These are phyloP conservation scores for Apamea anceps DNA, from an alignment of 2,888 invertebrate species.

Conservation along the genomic window DNA sequence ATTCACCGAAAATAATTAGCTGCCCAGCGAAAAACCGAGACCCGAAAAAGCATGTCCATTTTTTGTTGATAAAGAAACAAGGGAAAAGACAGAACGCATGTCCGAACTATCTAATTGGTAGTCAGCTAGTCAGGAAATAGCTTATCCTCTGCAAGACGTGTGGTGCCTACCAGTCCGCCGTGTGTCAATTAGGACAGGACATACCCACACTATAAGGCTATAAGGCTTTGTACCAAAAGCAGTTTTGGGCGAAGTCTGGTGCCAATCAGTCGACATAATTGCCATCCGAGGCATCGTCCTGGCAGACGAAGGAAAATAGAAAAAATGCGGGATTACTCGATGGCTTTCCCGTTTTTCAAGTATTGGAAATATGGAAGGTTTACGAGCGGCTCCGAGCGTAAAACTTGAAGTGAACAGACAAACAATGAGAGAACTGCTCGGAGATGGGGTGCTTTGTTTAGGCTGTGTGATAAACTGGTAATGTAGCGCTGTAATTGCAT, in stretches of 20 bases:
- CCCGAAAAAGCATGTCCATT: constrained; percentile 37
- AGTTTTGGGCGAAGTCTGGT: constrained; percentile 42
- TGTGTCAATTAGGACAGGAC: constrained; percentile 54
- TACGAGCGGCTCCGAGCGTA: constrained; percentile 30
- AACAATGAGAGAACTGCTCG: constrained; percentile 26
- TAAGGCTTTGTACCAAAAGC: constrained; percentile 25
- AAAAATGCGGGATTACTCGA: constrained; percentile 50
- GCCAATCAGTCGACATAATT: constrained; percentile 61
- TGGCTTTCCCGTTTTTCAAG: constrained; percentile 54
- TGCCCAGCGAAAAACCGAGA: background rate
- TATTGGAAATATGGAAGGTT: constrained; percentile 58
- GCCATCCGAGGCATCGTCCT: constrained; percentile 43
- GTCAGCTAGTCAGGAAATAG: constrained; percentile 45
- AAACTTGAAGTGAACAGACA: constrained; percentile 57
- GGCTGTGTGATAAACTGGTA: background rate
- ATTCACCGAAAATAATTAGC: background rate
- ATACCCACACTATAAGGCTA: constrained; percentile 23
- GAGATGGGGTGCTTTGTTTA: constrained; percentile 32
- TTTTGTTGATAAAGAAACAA: constrained; percentile 34
- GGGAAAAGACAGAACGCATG: constrained; percentile 20
- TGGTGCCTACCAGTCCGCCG: constrained; percentile 29
- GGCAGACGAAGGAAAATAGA: constrained; percentile 41
- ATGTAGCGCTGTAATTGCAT: background rate
- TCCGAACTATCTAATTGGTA: constrained; percentile 55
- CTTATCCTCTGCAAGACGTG: constrained; percentile 44